These are phyloP conservation scores for Limnodromus scolopaceus DNA, from an alignment of 2,797 vertebrate genomes.

Conservation along the genomic window DNA sequence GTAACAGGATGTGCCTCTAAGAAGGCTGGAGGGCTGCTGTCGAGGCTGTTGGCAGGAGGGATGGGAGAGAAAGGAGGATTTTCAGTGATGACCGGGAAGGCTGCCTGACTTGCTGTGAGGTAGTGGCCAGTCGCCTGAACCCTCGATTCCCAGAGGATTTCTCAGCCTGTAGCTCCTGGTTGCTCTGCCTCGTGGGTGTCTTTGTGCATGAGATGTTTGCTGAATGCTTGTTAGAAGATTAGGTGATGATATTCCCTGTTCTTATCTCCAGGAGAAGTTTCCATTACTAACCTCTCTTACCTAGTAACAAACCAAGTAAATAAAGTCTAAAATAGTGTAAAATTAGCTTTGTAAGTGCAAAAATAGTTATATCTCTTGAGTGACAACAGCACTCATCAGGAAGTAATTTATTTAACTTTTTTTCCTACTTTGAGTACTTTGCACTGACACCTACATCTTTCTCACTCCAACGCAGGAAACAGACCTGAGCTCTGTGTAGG, in stretches of 20 bases:
- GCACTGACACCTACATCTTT: constrained; percentile 30
- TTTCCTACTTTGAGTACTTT: not conserved
- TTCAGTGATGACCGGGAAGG: not conserved
- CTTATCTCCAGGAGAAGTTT: not conserved
- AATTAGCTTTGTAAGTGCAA: not conserved
- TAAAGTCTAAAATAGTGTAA: not conserved
- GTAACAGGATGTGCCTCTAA: not conserved
- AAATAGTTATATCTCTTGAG: not conserved
- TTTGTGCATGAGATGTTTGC: not conserved
- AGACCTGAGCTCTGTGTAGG: not conserved
- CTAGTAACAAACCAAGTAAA: not conserved
- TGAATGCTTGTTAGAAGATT: not conserved
- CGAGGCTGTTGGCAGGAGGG: not conserved
- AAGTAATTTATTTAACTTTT: not conserved
- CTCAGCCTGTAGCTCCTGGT: not conserved
- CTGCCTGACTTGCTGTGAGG: not conserved
- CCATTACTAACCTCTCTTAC: not conserved
- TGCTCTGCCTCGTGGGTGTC: not conserved
- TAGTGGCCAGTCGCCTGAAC: not conserved
- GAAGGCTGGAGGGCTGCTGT: not conserved
- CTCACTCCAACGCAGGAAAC: not conserved
- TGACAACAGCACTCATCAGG: not conserved
- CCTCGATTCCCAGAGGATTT: not conserved
- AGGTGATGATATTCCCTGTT: not conserved
- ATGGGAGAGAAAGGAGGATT: not conserved